phyloP scores from a whole-genome alignment of 2,888 invertebrate genomes.

The Drosophila infuscata region DNA sequence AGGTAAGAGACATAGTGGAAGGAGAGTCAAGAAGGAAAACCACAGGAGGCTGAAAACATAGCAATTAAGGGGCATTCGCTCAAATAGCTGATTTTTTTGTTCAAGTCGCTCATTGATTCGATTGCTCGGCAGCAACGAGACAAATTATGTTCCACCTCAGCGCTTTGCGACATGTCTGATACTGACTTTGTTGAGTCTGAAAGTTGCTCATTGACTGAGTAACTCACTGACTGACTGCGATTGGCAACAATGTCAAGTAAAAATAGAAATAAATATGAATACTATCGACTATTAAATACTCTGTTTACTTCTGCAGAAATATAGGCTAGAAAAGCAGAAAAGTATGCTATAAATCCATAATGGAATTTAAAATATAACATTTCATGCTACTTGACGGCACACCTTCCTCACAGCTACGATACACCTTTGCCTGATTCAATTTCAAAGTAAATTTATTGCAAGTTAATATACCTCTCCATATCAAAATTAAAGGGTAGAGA shows the following conservation, averaged over 20 bases:
- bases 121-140: slow-evolving; percentile 66
- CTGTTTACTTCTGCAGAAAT: slow-evolving; percentile 5
- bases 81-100: slow-evolving; percentile 44
- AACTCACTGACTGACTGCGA: slow-evolving; percentile 35
- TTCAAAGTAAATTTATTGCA: not conserved
- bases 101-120: slow-evolving; percentile 54
- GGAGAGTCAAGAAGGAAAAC: slow-evolving; percentile 4
- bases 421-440: not conserved
- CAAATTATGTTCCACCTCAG: slow-evolving; percentile 74
- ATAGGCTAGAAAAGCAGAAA: not conserved
- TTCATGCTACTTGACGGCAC: not conserved
- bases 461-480: not conserved
- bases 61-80: slow-evolving; percentile 62
- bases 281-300: slow-evolving; percentile 3
- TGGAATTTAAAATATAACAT: not conserved
- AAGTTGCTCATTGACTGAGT: slow-evolving; percentile 23
- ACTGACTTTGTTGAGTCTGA: slow-evolving; percentile 40
- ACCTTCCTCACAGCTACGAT: not conserved
- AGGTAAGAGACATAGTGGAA: slow-evolving; percentile 11
- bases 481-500: not conserved
- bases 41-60: slow-evolving; percentile 29
- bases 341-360: slow-evolving; percentile 3
- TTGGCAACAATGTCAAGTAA: slow-evolving; percentile 37
- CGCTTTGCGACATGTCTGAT: slow-evolving; percentile 69
- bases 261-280: not conserved